These are phyloP conservation scores for Schizotus pectinicornis DNA, from an alignment of 2,888 invertebrate species.

Conservation along the genomic window DNA sequence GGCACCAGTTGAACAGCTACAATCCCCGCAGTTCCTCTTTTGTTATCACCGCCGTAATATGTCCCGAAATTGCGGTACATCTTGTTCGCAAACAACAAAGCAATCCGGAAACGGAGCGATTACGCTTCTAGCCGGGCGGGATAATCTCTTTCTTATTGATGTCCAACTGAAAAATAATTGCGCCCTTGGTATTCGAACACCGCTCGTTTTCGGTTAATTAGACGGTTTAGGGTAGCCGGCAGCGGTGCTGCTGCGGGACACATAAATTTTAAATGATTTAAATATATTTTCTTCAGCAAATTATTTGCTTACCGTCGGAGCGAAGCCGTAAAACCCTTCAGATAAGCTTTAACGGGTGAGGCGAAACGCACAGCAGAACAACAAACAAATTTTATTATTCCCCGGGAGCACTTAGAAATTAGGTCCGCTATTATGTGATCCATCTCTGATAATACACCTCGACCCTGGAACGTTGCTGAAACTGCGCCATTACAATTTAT, in stretches of 20 bases:
- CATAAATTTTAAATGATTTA: slow-evolving; percentile 18
- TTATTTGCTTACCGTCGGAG: slow-evolving; percentile 19
- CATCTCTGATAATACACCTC: slow-evolving; percentile 18
- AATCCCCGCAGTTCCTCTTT: slow-evolving; percentile 32
- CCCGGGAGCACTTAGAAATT: slow-evolving; percentile 19
- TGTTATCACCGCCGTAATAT: slow-evolving; percentile 39
- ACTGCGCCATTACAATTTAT: too few relatives aligned
- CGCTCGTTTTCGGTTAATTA: not conserved
- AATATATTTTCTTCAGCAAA: slow-evolving; percentile 22
- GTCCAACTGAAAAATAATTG: not conserved
- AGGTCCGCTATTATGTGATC: slow-evolving; percentile 25
- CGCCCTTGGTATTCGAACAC: slow-evolving; percentile 1
- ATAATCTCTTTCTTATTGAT: slow-evolving; percentile 10
- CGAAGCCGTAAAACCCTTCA: slow-evolving; percentile 11
- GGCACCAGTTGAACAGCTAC: slow-evolving; percentile 33
- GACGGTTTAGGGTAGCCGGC: not conserved
- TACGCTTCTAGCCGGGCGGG: slow-evolving; percentile 5
- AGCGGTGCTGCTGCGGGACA: not conserved
- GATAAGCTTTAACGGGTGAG: slow-evolving; percentile 17
- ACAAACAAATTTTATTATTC: slow-evolving; percentile 27
- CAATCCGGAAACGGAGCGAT: slow-evolving; percentile 32
- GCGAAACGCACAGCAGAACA: slow-evolving; percentile 16
- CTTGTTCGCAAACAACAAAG: slow-evolving; percentile 34
- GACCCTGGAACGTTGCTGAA: too few relatives aligned
- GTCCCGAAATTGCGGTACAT: slow-evolving; percentile 38